Conservation (phyloP, 2,797 vertebrate genomes). For the Petrocephalus schoutedeni region DNA sequence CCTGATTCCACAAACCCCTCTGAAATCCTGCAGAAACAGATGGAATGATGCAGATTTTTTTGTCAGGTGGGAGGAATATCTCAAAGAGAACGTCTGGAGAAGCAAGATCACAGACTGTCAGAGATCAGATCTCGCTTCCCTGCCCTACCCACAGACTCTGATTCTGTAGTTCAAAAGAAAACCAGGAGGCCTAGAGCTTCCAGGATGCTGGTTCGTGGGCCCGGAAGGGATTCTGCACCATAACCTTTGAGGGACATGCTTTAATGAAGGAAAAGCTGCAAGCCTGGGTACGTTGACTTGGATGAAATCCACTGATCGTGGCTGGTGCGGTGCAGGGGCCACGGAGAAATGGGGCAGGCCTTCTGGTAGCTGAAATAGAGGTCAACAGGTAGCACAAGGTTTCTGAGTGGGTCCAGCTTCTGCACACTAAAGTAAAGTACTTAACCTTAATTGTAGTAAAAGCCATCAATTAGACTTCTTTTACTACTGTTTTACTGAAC, state of each 20-base stretch:
- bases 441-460: neutral
- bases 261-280: neutral
- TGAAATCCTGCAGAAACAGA: neutral
- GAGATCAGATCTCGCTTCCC: neutral
- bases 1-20: neutral
- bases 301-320: neutral
- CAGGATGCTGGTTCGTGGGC: neutral
- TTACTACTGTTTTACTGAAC: neutral
- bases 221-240: neutral
- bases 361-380: neutral
- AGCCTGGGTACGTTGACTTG: neutral
- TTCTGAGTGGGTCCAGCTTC: neutral
- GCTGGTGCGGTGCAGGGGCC: neutral
- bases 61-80: neutral
- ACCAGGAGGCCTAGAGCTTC: neutral
- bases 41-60: neutral
- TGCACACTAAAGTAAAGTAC: neutral
- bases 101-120: constrained; percentile 1
- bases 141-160: neutral
- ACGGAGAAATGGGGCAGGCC: neutral
- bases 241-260: neutral
- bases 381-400: neutral
- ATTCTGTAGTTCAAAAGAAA: neutral
- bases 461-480: neutral
- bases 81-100: neutral